phyloP scores from a whole-genome alignment of 2,113 vertebrate species.

The Lampris incognitus region DNA sequence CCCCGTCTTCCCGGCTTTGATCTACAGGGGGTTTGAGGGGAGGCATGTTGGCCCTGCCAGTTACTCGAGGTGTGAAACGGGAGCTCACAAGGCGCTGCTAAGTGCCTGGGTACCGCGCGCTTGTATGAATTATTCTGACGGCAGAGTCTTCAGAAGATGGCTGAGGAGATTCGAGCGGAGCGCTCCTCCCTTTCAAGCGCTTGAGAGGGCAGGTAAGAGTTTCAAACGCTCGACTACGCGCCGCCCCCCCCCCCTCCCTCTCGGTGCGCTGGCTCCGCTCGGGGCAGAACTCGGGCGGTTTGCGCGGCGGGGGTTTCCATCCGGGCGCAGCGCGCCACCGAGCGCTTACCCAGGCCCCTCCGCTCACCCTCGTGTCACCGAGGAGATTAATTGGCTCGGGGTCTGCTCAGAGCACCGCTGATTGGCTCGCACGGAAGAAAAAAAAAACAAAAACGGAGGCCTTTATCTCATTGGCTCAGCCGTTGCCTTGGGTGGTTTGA shows the following conservation, averaged over 20 bases:
- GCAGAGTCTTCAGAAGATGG: constrained; percentile 68
- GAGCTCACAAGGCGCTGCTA: constrained; percentile 41
- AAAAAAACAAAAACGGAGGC: constrained; percentile 37
- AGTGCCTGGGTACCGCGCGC: constrained; percentile 48
- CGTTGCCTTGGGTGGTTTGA: constrained; percentile 53
- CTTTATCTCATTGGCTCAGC: constrained; percentile 79
- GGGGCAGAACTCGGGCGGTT: no score
- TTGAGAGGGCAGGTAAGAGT: constrained; percentile 67
- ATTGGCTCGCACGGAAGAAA: constrained; percentile 57
- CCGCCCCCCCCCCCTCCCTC: no score
- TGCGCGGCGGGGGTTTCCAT: constrained; percentile 42
- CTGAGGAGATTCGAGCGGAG: constrained; percentile 57
- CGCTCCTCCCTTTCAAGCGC: constrained; percentile 41
- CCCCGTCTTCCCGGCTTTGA: constrained; percentile 55
- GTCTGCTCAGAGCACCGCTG: constrained; percentile 67
- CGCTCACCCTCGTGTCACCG: constrained; percentile 71
- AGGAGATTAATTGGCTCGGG: constrained; percentile 73
- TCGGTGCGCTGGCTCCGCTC: no score
- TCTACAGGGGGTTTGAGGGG: constrained; percentile 34
- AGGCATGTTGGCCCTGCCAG: constrained; percentile 49
- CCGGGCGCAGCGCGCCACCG: constrained; percentile 64
- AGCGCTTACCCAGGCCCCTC: constrained; percentile 69
- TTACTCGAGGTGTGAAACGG: constrained; percentile 40
- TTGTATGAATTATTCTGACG: constrained; percentile 72
- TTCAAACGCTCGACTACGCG: constrained; percentile 42